A percentile compares a stretch with the other conserved stretches of the same genome.
Evolutionary conservation across 2,113 vertebrate genomes (phyloP).

Genomic region (Phyllostomus discolor): DNA sequence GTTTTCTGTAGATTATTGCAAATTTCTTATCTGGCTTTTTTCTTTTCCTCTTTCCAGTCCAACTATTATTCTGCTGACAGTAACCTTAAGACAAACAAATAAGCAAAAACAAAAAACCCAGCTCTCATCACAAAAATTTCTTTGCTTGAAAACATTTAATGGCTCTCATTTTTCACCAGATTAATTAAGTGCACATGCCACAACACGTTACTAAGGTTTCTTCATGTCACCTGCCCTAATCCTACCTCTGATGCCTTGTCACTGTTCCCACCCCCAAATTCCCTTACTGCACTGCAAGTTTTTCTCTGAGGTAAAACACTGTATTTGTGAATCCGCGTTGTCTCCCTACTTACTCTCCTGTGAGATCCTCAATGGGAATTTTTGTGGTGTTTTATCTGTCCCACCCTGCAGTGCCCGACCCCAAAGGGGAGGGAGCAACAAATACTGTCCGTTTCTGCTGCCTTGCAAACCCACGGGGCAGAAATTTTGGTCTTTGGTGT

Average conservation of each 20-base stretch:
- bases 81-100: background rate
- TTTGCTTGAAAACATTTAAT: background rate
- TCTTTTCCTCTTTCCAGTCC: background rate
- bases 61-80: background rate
- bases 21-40: background rate
- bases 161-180: background rate
- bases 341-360: background rate
- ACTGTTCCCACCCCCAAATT: background rate
- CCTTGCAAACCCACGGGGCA: background rate
- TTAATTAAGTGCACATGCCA: background rate
- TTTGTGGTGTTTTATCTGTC: background rate
- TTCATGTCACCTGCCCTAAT: background rate
- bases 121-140: background rate
- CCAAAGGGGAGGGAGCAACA: background rate
- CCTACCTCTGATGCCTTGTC: background rate
- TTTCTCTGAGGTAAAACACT: background rate
- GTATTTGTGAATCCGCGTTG: background rate
- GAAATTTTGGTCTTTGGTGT: background rate
- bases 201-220: background rate
- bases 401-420: background rate
- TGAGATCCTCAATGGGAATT: background rate
- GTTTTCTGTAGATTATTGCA: background rate
- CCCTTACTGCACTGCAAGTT: background rate
- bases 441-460: background rate
- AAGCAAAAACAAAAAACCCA: background rate